These are phyloP conservation scores for Coelogynopora nodosa DNA, from an alignment of 2,888 invertebrate species.

Conservation along the genomic window DNA sequence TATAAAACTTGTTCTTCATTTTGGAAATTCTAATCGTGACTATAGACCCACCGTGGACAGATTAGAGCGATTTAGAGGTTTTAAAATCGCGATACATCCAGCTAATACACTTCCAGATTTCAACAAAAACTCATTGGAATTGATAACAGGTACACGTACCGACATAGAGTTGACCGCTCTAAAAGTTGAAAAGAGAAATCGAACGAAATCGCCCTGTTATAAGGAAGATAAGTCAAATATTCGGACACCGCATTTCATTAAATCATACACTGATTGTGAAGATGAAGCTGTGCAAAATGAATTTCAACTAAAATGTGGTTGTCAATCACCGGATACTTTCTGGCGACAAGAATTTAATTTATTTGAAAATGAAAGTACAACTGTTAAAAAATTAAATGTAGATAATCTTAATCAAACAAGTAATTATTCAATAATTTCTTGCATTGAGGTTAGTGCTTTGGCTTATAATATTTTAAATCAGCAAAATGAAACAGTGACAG, in stretches of 20 bases:
- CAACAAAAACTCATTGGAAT: neutral
- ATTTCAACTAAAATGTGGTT: neutral
- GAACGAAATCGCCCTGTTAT: neutral
- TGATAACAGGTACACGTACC: neutral
- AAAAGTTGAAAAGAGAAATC: neutral
- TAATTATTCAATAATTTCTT: neutral
- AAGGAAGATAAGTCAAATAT: neutral
- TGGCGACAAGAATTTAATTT: too few species aligned
- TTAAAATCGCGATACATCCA: neutral
- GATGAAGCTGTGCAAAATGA: neutral
- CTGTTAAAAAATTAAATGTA: neutral
- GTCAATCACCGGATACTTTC: neutral
- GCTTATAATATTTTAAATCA: neutral
- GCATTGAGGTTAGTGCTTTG: neutral
- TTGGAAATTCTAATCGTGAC: neutral
- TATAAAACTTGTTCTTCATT: neutral
- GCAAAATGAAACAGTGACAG: neutral
- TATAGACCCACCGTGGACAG: neutral
- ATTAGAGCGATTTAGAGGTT: neutral
- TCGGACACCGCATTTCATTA: neutral
- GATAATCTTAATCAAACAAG: neutral
- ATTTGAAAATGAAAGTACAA: neutral
- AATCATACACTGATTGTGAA: neutral
- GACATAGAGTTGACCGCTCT: neutral
- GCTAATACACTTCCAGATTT: neutral